Conservation (phyloP, 2,113 vertebrate species). For the Callithrix jacchus region DNA sequence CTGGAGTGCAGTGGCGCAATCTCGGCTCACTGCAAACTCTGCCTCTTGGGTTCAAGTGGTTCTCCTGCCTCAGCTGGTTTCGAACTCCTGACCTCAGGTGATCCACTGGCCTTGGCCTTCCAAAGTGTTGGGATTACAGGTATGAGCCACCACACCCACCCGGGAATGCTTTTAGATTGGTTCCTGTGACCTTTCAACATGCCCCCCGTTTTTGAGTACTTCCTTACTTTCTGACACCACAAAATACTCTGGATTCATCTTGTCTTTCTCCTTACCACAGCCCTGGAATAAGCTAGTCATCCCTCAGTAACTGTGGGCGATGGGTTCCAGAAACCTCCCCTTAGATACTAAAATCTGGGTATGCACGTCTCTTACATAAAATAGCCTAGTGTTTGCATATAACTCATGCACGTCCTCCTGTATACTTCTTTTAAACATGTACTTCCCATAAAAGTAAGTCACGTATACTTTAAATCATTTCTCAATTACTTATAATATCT, state of each 20-base stretch:
- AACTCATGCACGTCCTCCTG: not conserved
- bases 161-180: not conserved
- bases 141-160: not conserved
- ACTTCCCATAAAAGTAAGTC: too few species aligned
- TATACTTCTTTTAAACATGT: too few species aligned
- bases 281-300: not conserved
- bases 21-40: too few species aligned
- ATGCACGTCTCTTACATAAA: not conserved
- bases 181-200: not conserved
- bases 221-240: not conserved
- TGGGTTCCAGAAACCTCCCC: not conserved
- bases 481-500: not conserved
- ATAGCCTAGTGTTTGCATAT: not conserved
- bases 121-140: too few species aligned
- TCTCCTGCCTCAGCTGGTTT: too few species aligned
- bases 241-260: not conserved
- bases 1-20: too few species aligned
- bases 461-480: not conserved
- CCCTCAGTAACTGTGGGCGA: not conserved
- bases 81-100: too few species aligned
- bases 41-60: too few species aligned
- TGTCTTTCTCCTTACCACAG: not conserved
- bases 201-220: not conserved
- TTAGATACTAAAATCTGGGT: not conserved
- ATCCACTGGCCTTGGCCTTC: too few species aligned